Base-by-base conservation (phyloP, 2,797 vertebrate species). In the Numenius phaeopus region DNA sequence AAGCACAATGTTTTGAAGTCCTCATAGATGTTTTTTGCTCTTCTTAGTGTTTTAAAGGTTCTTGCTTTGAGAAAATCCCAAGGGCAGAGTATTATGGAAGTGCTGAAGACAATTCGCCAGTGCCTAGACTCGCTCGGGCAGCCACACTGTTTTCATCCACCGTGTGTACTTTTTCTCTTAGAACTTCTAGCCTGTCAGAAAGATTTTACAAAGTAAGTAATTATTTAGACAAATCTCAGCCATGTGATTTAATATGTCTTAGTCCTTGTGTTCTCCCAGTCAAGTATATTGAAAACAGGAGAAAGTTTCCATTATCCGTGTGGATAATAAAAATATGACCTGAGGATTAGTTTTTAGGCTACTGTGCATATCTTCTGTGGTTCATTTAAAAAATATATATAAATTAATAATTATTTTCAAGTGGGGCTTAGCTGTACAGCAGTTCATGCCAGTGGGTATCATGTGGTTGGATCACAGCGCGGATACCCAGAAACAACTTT, bases 131-230 rank as follows among this genome's bases (percentile, higher is more conserved):
- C 98, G 0, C 98, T 99, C 30, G 99, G 99, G 30, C 99, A 98
- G 89, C 99, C 99, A 3, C 99, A 99, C 95, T 99, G 99, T 95
- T 99, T 99, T 96, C 99, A 99, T 80, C 99, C 99, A 0, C 98
- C 99, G 0, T 99, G 99, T 96, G 98, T 99, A 32, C 98, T 99
- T 90, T 99, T 99, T 84, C 98, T 99, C 5, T 98, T 99, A 91
- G 99, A 99, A 93, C 98, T 99, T 83, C 98, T 99, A 50, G 98
- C 99, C 37, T 99, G 99, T 96, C 99, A 99, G 98, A 99, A 99
- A 95, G 99, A 99, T 90, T 99, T 99, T 96, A 99, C 99, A 82
- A 99, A 99, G 99, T 99, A 98, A 94, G 98, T 96, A 11, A 20
- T 59, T 58, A 16, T n/a, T 71, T 44, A 54, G 34, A 24, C 8